phyloP scores from a whole-genome alignment of 2,797 vertebrate species.

The Halcyon smyrnensis region DNA sequence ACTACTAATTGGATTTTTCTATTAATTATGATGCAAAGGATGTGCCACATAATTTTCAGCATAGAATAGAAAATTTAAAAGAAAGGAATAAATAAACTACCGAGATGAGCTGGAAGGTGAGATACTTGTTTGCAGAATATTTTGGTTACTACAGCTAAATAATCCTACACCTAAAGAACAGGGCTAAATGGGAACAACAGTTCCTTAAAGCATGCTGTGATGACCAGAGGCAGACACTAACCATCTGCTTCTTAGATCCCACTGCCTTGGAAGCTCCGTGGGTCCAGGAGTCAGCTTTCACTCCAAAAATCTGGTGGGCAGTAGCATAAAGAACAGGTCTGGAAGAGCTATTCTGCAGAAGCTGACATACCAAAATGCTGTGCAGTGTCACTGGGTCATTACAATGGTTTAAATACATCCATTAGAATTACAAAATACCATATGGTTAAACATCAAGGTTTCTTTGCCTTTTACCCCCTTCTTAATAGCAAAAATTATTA shows the following conservation, averaged over 20 bases:
- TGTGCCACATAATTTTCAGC: not conserved
- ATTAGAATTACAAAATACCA: not conserved
- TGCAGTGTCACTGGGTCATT: not conserved
- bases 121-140: not conserved
- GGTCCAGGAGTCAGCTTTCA: not conserved
- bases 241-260: not conserved
- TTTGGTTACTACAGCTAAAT: not conserved
- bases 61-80: not conserved
- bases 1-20: not conserved
- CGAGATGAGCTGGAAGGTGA: not conserved
- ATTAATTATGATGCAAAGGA: not conserved
- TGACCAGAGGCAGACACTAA: not conserved
- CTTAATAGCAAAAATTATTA: not conserved
- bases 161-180: not conserved
- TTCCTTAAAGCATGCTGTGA: not conserved
- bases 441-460: not conserved
- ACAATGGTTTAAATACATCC: not conserved
- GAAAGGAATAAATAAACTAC: not conserved
- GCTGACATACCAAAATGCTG: not conserved
- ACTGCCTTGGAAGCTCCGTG: not conserved
- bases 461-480: not conserved
- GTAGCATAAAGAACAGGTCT: not conserved
- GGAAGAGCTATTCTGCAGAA: not conserved
- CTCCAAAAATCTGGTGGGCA: not conserved
- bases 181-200: not conserved